Evolutionary conservation across 2,797 vertebrate species (phyloP), one percentile per base, ranked within the genome.

Genomic region (Selene dorsalis): DNA sequence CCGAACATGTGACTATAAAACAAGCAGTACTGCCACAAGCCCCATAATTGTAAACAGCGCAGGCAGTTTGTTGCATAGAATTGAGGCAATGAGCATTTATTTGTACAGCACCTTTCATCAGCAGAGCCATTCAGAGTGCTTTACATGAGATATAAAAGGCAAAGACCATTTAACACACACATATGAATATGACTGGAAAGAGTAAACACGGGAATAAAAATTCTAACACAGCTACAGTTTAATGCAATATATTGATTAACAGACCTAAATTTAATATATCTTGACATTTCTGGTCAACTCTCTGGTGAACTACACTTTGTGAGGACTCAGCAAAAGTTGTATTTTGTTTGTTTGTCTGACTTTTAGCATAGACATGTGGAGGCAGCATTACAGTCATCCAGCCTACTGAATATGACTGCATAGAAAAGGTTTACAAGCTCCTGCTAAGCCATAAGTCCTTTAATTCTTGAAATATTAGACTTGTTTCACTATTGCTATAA

Each of bases 1-100:
- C 10, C 58, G 53, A 9, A 73, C 28, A 24, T 59, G 24, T 72
- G 24, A 62, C 6, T 24, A 59, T 74, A 55, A 71, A 64, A 58
- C 32, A 3, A 32, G 3, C 6, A 24, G 56, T 48, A 39, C 12
- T 28, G 18, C 41, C 32, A n/a, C 20, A 2, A 67, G 41, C 6
- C 3, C 11, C 60, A n/a, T 75, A 14, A 59, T 4, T 66, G 18
- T 65, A 26, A 57, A 67, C 24, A 58, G 14, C 0, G 13, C 6
- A 68, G 56, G 26, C 17, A 59, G 9, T 35, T 38, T 57, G 0
- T 18, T 70, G 41, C 26, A 47, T 14, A 14, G 55, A 45, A n/a
- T 55, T 20, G 32, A 28, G 38, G 14, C 1, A 28, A 18, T 18
- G 43, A 2, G 17, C 20, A 30, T 52, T 52, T 7, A 53, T 24